Conservation (phyloP, 2,113 vertebrate species). For the Carassius auratus region DNA sequence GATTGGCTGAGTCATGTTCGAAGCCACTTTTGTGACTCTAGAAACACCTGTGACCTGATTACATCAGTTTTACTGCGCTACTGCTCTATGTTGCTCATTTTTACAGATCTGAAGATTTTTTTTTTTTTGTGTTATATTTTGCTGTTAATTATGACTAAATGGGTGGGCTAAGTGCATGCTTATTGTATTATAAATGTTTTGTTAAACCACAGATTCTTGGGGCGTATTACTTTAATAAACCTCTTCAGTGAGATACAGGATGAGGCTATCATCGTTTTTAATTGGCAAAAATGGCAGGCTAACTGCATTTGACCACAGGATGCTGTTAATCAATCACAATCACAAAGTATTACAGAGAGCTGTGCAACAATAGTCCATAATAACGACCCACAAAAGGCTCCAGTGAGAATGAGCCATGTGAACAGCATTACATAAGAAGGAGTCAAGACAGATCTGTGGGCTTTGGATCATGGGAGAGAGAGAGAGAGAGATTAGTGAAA, state of each 20-base stretch:
- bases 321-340: background rate
- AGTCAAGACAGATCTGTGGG: conserved; percentile 48
- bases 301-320: background rate
- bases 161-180: too few relatives aligned
- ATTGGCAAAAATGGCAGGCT: background rate
- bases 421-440: conserved; percentile 13
- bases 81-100: background rate
- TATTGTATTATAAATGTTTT: too few relatives aligned
- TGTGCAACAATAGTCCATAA: background rate
- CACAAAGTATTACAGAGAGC: background rate
- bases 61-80: background rate
- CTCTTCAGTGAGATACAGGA: background rate
- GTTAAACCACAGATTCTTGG: too few relatives aligned
- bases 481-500: conserved; percentile 60
- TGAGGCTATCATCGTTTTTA: background rate
- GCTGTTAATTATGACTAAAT: background rate
- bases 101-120: background rate
- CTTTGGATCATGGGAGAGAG: conserved; percentile 42
- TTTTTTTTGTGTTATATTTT: background rate
- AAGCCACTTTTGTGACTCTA: background rate
- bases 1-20: background rate
- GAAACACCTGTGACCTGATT: background rate
- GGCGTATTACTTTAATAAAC: background rate
- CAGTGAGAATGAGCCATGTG: conserved; percentile 1
- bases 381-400: background rate